Conservation (phyloP, 2,888 invertebrate genomes). For the Leptinotarsa haldemani region DNA sequence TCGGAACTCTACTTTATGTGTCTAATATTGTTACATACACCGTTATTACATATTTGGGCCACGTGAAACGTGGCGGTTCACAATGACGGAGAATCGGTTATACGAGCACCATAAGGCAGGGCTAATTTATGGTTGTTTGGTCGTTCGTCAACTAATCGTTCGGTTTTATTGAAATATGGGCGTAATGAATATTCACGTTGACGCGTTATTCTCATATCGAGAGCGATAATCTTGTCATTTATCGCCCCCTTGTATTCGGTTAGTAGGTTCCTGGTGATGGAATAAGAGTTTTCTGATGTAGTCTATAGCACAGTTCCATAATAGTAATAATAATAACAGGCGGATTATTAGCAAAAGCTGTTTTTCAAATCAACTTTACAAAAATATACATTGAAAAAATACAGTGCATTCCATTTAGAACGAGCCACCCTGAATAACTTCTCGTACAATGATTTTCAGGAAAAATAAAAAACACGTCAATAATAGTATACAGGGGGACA, state of each 20-base stretch:
- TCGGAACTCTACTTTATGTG: slow-evolving; percentile 52
- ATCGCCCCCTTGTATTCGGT: not conserved
- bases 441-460: too few species aligned
- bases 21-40: slow-evolving; percentile 54
- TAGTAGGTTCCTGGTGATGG: not conserved
- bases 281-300: not conserved
- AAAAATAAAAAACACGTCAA: too few species aligned
- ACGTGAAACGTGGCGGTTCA: slow-evolving; percentile 38
- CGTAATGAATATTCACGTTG: slow-evolving; percentile 7
- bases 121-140: slow-evolving; percentile 38
- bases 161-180: slow-evolving; percentile 34
- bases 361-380: too few species aligned
- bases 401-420: too few species aligned
- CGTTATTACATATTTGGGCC: slow-evolving; percentile 48
- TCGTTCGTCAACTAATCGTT: slow-evolving; percentile 35
- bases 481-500: too few species aligned
- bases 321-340: too few species aligned
- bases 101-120: slow-evolving; percentile 24
- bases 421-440: too few species aligned
- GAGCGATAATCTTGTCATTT: slow-evolving; percentile 1
- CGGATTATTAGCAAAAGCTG: too few species aligned
- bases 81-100: slow-evolving; percentile 36
- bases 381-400: too few species aligned
- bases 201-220: not conserved
- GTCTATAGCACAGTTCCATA: too few species aligned